phyloP scores from a whole-genome alignment of 2,113 vertebrate species.

The Callaeas wilsoni region DNA sequence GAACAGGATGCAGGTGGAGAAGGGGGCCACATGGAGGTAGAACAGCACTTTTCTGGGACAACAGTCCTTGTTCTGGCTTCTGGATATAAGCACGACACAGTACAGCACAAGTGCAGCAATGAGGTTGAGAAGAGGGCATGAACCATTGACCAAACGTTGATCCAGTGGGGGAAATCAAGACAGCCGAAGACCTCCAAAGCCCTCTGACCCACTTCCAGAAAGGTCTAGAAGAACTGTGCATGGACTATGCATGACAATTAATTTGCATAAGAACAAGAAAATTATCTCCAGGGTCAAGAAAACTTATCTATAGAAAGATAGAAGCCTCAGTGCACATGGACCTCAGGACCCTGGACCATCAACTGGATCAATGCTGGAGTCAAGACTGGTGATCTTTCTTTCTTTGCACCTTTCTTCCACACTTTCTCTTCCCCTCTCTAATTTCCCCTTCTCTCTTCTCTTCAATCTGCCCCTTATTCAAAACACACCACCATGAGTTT shows the following conservation, averaged over 20 bases:
- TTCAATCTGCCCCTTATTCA: not conserved
- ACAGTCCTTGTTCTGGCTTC: not conserved
- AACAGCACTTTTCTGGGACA: not conserved
- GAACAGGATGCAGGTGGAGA: not conserved
- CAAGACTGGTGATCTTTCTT: not conserved
- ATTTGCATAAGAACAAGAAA: not conserved
- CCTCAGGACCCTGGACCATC: not conserved
- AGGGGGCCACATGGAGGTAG: not conserved
- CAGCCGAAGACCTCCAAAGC: not conserved
- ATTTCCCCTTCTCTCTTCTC: not conserved
- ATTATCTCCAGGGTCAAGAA: not conserved
- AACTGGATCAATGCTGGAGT: not conserved
- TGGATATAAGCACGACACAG: not conserved
- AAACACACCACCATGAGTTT: not conserved
- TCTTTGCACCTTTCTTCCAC: not conserved
- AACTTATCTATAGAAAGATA: not conserved
- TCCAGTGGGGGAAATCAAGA: not conserved
- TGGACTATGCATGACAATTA: not conserved
- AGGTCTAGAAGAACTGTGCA: not conserved
- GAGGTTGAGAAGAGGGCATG: not conserved
- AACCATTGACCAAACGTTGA: not conserved
- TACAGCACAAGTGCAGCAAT: not conserved
- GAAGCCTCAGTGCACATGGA: fast-evolving
- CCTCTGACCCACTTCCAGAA: not conserved
- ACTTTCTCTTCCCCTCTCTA: too few species aligned